Evolutionary conservation across 2,888 invertebrate genomes (phyloP), one percentile per base, ranked within the genome.

Genomic region (Drosophila ezoana): DNA sequence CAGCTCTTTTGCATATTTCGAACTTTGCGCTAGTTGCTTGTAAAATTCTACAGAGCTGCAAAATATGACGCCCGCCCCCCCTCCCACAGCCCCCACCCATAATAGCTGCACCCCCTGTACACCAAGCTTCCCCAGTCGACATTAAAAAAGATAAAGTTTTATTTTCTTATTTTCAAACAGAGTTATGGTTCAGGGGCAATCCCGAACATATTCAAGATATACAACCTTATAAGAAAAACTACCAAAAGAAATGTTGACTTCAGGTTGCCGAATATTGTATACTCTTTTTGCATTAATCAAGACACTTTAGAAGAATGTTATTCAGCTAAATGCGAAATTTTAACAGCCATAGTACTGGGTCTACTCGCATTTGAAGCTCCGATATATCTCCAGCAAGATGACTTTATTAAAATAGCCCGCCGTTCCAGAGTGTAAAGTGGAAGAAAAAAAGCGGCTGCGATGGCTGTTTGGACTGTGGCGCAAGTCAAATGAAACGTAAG

Each of bases 141-240:
- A 76, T 84, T 71, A 74, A 83, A 80, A 81, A 74, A 74, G 68
- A 80, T 82, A 82, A 83, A 83, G 78, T 83, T 83, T 85, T 76
- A 82, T 70, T 87, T 81, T 67, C 70, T 72, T 80, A 67, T 83
- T 70, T 71, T 59, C 65, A 62, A 61, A 16, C 52, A 23, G 40
- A 16, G 37, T 28, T 28, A 6, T 28, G 28, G 28, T 28, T 28
- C 28, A 28, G 38, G 16, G 8, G 60, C 72, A 32, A 4, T 23
- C 43, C 16, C 58, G 35, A 56, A 51, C 58, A 64, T 45, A 61
- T 59, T 64, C 41, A 62, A 64, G 54, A 16, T 35, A 63, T 68
- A 66, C 60, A 69, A 62, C 41, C 13, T 18, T 44, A 28, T 11
- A 44, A 20, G 38, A 61, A 49, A 60, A 65, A 16, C 40, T 40